Base-by-base conservation (phyloP, 2,888 invertebrate species). In the Orchesellides sinensis region DNA sequence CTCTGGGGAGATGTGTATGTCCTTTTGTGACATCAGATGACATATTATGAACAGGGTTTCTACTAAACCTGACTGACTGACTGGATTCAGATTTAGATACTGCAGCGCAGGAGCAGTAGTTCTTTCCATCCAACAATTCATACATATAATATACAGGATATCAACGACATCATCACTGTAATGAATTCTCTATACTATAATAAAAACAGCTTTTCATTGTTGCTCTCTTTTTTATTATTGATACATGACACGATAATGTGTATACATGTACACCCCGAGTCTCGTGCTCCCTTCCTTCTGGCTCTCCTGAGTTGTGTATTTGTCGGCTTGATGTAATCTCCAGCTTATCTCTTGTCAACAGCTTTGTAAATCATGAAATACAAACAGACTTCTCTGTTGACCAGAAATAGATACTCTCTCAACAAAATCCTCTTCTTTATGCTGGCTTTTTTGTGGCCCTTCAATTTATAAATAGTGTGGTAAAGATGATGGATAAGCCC, bases 341-440 rank as follows among this genome's bases (percentile, higher is more conserved):
- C 29, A 68, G 81, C 82, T 82, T 82, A 82, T 82, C 82, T 82
- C 82, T 75, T 82, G 82, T 82, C 82, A 75, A 82, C 82, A 82
- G 82, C 82, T 82, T 82, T 82, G 75, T 82, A 82, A 68, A 49
- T 49, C 17, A 49, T 49, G 6, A 49, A 8, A 49, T 21, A 2
- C 49, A 49, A 65, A 59, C 17, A 52, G 2, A 17, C n/a, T 19
- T 8, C 21, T 17, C 17, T 21, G 10, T 40, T 10, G 14, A 40
- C 2, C 40, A 8, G 40, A 10, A 40, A 40, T 40, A 40, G n/a
- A 40, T 14, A 40, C 5, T 32, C 5, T 32, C 5, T 12, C n/a
- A n/a, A n/a, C n/a, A n/a, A 12, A 4, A n/a, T n/a, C 14, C 14
- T 47, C n/a, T 21, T n/a, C 19, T 52, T 19, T 52, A 52, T 52